Evolutionary conservation across 2,888 invertebrate species (phyloP).

Genomic region (Podotricha telesiphe): DNA sequence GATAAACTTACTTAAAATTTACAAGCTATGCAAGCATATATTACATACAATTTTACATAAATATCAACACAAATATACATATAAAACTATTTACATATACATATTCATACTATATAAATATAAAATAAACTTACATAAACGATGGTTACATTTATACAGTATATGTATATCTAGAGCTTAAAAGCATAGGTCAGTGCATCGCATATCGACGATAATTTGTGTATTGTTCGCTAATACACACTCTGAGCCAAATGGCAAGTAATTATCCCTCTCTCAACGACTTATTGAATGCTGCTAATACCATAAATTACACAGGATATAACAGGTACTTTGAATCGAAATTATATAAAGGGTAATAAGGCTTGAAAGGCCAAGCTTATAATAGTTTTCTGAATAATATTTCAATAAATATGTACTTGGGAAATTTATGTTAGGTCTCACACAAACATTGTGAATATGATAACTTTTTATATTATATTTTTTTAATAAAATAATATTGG

Average conservation of each 20-base stretch:
- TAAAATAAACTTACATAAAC: too few relatives aligned
- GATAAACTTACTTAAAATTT: too few relatives aligned
- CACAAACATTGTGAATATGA: too few relatives aligned
- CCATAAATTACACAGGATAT: conserved; percentile 23
- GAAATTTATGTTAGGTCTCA: not conserved
- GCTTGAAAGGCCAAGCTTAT: not conserved
- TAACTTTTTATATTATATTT: too few relatives aligned
- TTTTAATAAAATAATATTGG: too few relatives aligned
- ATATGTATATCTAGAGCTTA: conserved; percentile 20
- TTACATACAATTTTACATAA: too few relatives aligned
- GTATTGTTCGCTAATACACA: conserved; percentile 59
- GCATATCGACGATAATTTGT: conserved; percentile 60
- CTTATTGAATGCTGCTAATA: conserved; percentile 36
- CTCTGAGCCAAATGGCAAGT: conserved; percentile 43
- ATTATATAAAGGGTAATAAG: not conserved
- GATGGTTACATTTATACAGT: too few relatives aligned
- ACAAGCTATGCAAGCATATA: too few relatives aligned
- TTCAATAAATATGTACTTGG: not conserved
- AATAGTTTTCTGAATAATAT: not conserved
- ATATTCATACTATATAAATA: too few relatives aligned
- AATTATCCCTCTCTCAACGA: conserved; percentile 39
- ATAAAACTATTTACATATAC: too few relatives aligned
- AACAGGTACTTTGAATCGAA: conserved; percentile 7
- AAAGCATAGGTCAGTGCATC: conserved; percentile 49
- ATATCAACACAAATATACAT: too few relatives aligned